Conservation (phyloP, 2,113 vertebrate species). For the Pteronura brasiliensis region DNA sequence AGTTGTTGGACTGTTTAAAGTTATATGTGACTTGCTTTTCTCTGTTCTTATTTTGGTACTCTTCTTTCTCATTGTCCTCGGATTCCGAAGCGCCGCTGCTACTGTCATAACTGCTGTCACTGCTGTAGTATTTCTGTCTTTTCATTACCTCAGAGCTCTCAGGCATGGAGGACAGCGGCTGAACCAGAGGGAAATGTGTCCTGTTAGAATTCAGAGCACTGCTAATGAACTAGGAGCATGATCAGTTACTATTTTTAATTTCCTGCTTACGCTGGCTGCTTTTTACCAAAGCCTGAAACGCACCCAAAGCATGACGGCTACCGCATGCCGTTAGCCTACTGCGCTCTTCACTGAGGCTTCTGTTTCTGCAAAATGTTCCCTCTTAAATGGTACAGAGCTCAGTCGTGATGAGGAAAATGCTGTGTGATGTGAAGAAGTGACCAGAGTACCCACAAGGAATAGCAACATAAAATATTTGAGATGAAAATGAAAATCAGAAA, state of each 20-base stretch:
- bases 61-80: constrained; percentile 83
- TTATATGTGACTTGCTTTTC: constrained; percentile 91
- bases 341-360: neutral
- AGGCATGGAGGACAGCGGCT: constrained; percentile 95
- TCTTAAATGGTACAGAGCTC: neutral
- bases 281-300: neutral
- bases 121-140: constrained; percentile 82
- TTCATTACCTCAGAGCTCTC: constrained; percentile 89
- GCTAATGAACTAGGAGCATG: neutral
- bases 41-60: constrained; percentile 82
- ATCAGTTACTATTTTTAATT: neutral
- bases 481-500: constrained; percentile 5
- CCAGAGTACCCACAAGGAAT: neutral
- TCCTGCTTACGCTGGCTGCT: neutral
- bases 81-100: constrained; percentile 87
- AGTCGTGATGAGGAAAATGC: neutral
- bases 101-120: constrained; percentile 88
- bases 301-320: neutral
- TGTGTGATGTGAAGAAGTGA: neutral
- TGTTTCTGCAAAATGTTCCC: neutral
- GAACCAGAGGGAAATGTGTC: neutral
- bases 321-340: neutral
- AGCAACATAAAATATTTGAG: neutral
- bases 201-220: neutral
- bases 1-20: constrained; percentile 85